These are phyloP conservation scores for Stenodema calcarata DNA, from an alignment of 2,888 invertebrate genomes.

Conservation along the genomic window DNA sequence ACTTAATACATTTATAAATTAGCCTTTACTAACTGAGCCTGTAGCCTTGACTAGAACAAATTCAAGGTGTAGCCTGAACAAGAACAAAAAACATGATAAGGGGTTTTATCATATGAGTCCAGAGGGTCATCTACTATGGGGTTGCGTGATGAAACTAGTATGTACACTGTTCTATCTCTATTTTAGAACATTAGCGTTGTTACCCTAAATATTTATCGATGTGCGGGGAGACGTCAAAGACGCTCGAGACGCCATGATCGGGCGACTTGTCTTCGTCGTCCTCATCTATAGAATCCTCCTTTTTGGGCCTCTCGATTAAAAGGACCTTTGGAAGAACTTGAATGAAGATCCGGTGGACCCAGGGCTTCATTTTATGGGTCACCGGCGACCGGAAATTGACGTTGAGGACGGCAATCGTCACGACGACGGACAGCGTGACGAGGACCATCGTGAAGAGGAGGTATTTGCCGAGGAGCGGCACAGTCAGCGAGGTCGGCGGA, in stretches of 20 bases:
- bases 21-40: too few relatives aligned
- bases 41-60: too few relatives aligned
- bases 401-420: slow-evolving; percentile 91
- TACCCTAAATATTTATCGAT: slow-evolving; percentile 70
- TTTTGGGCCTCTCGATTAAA: slow-evolving; percentile 86
- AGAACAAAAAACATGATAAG: too few relatives aligned
- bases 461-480: slow-evolving; percentile 90
- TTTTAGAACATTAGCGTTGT: too few relatives aligned
- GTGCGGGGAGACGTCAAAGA: slow-evolving; percentile 73
- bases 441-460: slow-evolving; percentile 93
- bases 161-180: too few relatives aligned
- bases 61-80: too few relatives aligned
- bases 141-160: too few relatives aligned
- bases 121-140: too few relatives aligned
- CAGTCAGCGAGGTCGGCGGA: slow-evolving; percentile 90
- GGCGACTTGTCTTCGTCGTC: slow-evolving; percentile 63
- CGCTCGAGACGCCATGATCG: slow-evolving; percentile 78
- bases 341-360: slow-evolving; percentile 72
- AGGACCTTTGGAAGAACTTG: slow-evolving; percentile 74
- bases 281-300: slow-evolving; percentile 68
- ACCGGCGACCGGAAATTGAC: slow-evolving; percentile 90
- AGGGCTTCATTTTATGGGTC: slow-evolving; percentile 89
- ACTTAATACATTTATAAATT: too few relatives aligned
- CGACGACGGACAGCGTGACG: slow-evolving; percentile 90
- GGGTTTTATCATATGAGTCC: too few relatives aligned